phyloP scores from a whole-genome alignment of 2,888 invertebrate genomes.

The Elegia similella region DNA sequence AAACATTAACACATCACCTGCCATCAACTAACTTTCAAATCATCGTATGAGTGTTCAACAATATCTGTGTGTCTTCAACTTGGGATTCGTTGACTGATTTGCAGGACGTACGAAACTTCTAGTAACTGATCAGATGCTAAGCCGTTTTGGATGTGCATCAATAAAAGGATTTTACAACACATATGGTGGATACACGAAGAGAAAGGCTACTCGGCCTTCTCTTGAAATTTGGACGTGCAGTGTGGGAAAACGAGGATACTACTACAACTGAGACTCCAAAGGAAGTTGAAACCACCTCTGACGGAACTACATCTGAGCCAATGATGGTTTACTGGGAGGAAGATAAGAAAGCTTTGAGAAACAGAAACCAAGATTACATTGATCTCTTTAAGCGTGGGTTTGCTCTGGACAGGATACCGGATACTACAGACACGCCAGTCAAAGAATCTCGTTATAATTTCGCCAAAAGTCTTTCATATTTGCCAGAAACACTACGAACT shows the following conservation, averaged over 20 bases:
- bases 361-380: slow-evolving; percentile 60
- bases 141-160: slow-evolving; percentile 63
- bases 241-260: slow-evolving; percentile 46
- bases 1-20: slow-evolving; percentile 52
- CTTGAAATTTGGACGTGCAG: slow-evolving; percentile 55
- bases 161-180: slow-evolving; percentile 56
- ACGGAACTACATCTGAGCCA: slow-evolving; percentile 52
- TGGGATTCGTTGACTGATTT: slow-evolving; percentile 79
- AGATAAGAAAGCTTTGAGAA: slow-evolving; percentile 55
- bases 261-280: slow-evolving; percentile 36
- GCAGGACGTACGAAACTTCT: slow-evolving; percentile 76
- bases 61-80: slow-evolving; percentile 80
- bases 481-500: slow-evolving; percentile 57
- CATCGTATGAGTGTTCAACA: slow-evolving; percentile 58
- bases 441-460: slow-evolving; percentile 74
- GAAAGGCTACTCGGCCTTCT: slow-evolving; percentile 71
- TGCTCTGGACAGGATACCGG: slow-evolving; percentile 65
- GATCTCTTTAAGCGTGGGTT: slow-evolving; percentile 63
- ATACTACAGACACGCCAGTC: slow-evolving; percentile 60
- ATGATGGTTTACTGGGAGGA: slow-evolving; percentile 75
- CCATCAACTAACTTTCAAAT: slow-evolving; percentile 54
- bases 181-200: slow-evolving; percentile 72
- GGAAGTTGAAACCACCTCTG: slow-evolving; percentile 34
- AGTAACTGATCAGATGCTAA: slow-evolving; percentile 64
- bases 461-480: slow-evolving; percentile 54